These are phyloP conservation scores for Cydia amplana DNA, from an alignment of 1,140 invertebrate genomes.

Conservation along the genomic window DNA sequence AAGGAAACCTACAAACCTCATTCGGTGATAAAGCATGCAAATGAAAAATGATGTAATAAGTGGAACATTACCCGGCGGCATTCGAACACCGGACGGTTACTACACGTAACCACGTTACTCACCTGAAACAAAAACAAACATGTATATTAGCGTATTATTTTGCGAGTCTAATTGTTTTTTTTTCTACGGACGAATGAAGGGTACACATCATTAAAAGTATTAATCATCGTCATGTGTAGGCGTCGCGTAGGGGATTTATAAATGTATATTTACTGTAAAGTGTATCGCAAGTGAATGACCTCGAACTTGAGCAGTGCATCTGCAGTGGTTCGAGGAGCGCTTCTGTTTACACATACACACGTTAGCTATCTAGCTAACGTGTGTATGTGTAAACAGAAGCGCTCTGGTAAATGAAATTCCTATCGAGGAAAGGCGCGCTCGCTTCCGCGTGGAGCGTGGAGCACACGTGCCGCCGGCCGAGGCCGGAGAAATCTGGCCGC, in stretches of 20 bases:
- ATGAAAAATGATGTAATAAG: constrained; percentile 34
- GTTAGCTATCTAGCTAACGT: constrained; percentile 48
- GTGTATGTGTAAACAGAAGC: constrained; percentile 59
- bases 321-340: too few relatives aligned
- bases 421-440: constrained; percentile 56
- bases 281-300: constrained; percentile 57
- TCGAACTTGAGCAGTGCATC: constrained; percentile 68
- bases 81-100: constrained; percentile 32
- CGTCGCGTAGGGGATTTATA: not conserved
- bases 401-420: constrained; percentile 63
- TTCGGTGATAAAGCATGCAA: constrained; percentile 29
- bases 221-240: not conserved
- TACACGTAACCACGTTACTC: constrained; percentile 49
- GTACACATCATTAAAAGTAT: not conserved
- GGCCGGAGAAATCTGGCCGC: constrained; percentile 53
- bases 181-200: not conserved
- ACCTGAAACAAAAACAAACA: constrained; percentile 52
- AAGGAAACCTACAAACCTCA: constrained; percentile 24
- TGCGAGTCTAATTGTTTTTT: constrained; percentile 41
- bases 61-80: constrained; percentile 37
- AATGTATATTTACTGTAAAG: constrained; percentile 8
- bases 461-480: constrained; percentile 56
- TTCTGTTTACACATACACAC: constrained; percentile 60
- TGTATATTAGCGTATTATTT: constrained; percentile 44
- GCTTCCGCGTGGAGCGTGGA: constrained; percentile 55